phyloP scores from a whole-genome alignment of 2,113 vertebrate species.

The Pseudonaja textilis region DNA sequence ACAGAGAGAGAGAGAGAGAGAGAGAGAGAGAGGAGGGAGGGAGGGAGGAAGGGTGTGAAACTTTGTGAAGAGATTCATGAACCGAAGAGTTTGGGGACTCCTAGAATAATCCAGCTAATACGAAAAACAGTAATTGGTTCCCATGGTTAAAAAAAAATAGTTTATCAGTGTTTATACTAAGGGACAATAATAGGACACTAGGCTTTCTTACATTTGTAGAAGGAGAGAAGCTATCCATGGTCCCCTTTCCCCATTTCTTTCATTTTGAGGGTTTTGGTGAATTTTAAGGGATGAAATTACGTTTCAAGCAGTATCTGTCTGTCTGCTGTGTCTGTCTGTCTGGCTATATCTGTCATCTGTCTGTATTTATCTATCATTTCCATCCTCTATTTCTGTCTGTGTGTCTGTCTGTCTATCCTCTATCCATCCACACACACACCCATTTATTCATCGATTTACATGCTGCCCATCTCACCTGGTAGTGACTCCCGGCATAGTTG shows the following conservation, averaged over 20 bases:
- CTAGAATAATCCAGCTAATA: neutral
- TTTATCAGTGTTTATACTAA: neutral
- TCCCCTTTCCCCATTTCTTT: neutral
- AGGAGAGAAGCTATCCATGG: neutral
- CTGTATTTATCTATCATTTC: neutral
- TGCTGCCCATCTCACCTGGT: no score
- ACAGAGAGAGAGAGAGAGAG: rapidly evolving
- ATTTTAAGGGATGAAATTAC: neutral
- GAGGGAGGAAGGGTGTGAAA: neutral
- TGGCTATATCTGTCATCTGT: neutral
- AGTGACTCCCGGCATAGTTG: neutral
- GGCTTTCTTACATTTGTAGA: neutral
- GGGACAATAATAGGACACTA: neutral
- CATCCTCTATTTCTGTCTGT: no score
- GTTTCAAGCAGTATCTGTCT: neutral
- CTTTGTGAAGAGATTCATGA: no score
- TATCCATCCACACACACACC: no score
- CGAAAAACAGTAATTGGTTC: neutral
- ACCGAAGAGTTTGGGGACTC: neutral
- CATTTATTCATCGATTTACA: no score
- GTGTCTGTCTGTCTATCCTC: no score
- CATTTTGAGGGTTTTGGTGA: neutral
- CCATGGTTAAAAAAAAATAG: neutral
- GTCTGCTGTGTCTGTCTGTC: neutral
- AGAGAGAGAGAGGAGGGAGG: no score